Percentiles rank a stretch among this genome's conserved stretches.
phyloP scores from a whole-genome alignment of 2,797 vertebrate species.

The Schizopygopsis malacanthus region DNA sequence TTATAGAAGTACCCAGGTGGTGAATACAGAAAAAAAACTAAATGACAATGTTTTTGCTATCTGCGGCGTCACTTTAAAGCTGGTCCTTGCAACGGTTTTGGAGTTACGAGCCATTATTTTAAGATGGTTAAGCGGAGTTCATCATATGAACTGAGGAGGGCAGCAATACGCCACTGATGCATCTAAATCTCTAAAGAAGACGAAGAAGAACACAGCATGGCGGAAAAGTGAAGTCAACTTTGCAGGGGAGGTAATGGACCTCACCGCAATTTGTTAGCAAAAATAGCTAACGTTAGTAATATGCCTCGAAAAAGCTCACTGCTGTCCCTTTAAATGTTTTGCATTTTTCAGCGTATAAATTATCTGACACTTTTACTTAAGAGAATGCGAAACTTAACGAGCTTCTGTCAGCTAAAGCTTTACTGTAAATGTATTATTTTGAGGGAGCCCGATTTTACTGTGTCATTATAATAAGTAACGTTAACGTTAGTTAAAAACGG shows the following conservation, averaged over 20 bases:
- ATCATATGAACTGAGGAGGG: background rate
- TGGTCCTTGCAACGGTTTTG: no score
- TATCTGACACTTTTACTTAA: background rate
- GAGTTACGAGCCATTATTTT: no score
- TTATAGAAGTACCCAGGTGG: no score
- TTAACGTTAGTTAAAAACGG: background rate
- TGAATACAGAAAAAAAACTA: no score
- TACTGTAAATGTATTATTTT: background rate
- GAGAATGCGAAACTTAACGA: background rate
- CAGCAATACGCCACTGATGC: background rate
- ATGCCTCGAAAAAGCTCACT: background rate
- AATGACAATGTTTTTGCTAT: no score
- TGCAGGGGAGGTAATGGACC: no score
- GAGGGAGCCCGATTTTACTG: background rate
- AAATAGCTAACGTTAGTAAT: no score
- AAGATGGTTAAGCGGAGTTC: background rate
- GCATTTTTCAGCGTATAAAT: background rate
- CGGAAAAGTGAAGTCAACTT: no score
- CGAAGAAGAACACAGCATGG: no score
- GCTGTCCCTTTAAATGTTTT: background rate
- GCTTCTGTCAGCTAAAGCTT: background rate
- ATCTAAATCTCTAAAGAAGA: background rate
- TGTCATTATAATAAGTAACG: background rate
- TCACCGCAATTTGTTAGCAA: no score
- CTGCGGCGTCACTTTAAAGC: no score